Evolutionary conservation across 2,888 invertebrate genomes (phyloP).

Genomic region (Megaustenia siamemsis): DNA sequence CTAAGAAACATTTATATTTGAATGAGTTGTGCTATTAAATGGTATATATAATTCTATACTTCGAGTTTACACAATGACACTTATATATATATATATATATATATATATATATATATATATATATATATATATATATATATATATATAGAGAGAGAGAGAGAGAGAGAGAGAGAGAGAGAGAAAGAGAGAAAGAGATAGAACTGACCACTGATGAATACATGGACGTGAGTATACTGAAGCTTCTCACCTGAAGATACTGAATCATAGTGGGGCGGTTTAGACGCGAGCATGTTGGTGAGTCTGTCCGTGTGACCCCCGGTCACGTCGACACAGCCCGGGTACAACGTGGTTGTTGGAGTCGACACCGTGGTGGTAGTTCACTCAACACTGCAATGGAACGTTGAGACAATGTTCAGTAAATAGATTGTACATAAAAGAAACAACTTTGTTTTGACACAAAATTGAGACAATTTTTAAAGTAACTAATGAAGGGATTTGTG

Average conservation of each 20-base stretch:
- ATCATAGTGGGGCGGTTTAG: conserved; percentile 53
- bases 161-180: too few species aligned
- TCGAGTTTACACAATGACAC: too few species aligned
- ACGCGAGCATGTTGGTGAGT: conserved; percentile 51
- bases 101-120: background rate
- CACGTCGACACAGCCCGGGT: conserved; percentile 46
- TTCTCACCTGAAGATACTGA: conserved; percentile 38
- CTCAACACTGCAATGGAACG: background rate
- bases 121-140: background rate
- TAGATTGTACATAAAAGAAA: too few species aligned
- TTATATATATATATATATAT: conserved; percentile 3
- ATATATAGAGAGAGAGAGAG: too few species aligned
- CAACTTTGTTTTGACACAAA: too few species aligned
- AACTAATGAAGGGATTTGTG: too few species aligned
- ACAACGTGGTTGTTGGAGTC: conserved; percentile 43
- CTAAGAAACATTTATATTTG: too few species aligned
- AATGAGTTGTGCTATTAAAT: too few species aligned
- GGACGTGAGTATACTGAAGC: background rate
- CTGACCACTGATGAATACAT: too few species aligned
- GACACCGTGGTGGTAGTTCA: conserved; percentile 48
- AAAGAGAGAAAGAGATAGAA: too few species aligned
- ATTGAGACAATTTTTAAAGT: too few species aligned
- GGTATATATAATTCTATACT: too few species aligned
- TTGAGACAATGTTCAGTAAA: background rate
- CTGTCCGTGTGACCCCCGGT: conserved; percentile 36